Evolutionary conservation across 2,113 vertebrate genomes (phyloP), one percentile per base, ranked within the genome.

Genomic region (Naja naja): DNA sequence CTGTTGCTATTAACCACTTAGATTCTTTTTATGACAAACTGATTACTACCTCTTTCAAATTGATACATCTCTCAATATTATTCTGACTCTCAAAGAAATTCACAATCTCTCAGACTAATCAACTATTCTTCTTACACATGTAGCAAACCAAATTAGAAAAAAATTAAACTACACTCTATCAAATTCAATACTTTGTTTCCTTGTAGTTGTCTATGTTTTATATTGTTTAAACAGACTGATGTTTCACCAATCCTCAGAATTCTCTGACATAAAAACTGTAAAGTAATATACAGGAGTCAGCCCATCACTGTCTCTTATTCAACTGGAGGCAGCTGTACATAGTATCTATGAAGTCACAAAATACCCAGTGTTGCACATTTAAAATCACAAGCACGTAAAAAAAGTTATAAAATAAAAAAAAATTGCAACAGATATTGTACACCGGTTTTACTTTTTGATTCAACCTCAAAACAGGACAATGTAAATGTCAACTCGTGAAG

Each of bases 361-460:
- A 98, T 99, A 98, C 98, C 98, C 98, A 98, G 97, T 98, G 98
- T 97, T 97, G 97, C 97, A 97, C 97, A 98, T 98, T 97, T 96
- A 97, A 97, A 98, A 97, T 98, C 98, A 99, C 98, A 98, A 98
- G 97, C 98, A 98, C 98, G 98, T 98, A 98, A 98, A 98, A 98
- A 98, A 98, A 97, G 97, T 98, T 97, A 98, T 98, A 97, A 98
- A 98, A 98, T 96, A 96, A 98, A 98, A n/a, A 3, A 97, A 99
- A 99, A 99, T 98, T 99, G 98, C 98, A 99, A 98, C 98, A 99
- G 98, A 98, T 98, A 98, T 98, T 98, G 97, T 98, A 98, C 97
- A 95, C 97, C 97, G 98, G 97, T 97, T 97, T 93, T 96, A 97
- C 93, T 95, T 97, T 97, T 96, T 97, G 97, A 94, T 97, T 97